Evolutionary conservation across 2,113 vertebrate genomes (phyloP).

Genomic region (Pollachius pollachius): DNA sequence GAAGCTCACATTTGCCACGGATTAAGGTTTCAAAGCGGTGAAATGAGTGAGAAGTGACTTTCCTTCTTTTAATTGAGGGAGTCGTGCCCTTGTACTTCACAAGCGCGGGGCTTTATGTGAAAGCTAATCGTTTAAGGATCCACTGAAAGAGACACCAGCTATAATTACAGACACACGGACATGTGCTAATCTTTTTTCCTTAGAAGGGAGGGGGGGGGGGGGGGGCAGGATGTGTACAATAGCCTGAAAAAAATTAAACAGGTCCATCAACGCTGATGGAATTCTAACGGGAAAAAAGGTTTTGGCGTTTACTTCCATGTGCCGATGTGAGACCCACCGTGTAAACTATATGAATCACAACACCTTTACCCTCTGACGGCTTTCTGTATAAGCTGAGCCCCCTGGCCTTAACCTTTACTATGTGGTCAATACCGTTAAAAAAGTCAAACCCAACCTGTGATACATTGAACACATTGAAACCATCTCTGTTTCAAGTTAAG

Average conservation of each 20-base stretch:
- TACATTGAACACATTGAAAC: too few species aligned
- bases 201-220: constrained; percentile 14
- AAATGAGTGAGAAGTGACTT: constrained; percentile 54
- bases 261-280: background rate
- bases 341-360: too few species aligned
- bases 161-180: constrained; percentile 50
- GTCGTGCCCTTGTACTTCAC: constrained; percentile 42
- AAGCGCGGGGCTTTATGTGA: constrained; percentile 55
- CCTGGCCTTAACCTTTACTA: too few species aligned
- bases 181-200: constrained; percentile 48
- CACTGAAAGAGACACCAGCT: constrained; percentile 40
- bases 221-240: constrained; percentile 5
- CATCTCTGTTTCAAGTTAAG: too few species aligned
- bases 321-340: too few species aligned
- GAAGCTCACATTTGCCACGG: constrained; percentile 53
- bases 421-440: too few species aligned
- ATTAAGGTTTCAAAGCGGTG: constrained; percentile 52
- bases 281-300: background rate
- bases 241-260: constrained; percentile 12
- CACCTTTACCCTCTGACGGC: too few species aligned
- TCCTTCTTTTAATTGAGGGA: constrained; percentile 52
- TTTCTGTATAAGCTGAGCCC: too few species aligned
- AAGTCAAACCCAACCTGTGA: too few species aligned
- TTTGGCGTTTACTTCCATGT: too few species aligned
- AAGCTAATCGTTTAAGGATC: constrained; percentile 53